Base-by-base conservation (phyloP, 64 coral and sea anemone species). In the Montipora sp. region DNA sequence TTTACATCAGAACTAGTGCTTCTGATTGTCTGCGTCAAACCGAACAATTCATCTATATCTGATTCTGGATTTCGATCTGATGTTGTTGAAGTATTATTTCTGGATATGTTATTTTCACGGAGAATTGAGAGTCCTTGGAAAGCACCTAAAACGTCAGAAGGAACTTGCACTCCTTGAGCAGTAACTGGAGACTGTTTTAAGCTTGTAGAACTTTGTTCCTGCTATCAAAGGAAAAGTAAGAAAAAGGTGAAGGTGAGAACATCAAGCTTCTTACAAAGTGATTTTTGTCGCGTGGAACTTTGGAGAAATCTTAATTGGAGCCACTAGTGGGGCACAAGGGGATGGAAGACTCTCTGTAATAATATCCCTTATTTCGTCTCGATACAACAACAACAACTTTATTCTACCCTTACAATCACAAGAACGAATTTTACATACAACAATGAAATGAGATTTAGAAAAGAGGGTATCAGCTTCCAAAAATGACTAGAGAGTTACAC, bases 11-110 rank as follows among this genome's bases (percentile, higher is more conserved):
- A 18, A 22, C 44, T 47, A 12, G 65, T 10, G 70, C 18, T 1
- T 72, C 22, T 8, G 49, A 0, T 47, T 71, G 48, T 27, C 27
- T 20, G 8, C 10, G 61, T 85, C 18, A 85, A 7, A 50, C 43
- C 45, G 12, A 85, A 85, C 4, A 85, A 70, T 20, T 85, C 82
- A 71, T 85, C 65, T 10, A 85, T 71, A 10, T 85, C 65, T 71
- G 82, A 71, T 16, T 51, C 71, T 0, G 82, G 22, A 71, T 63
- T 50, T 11, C 50, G 43, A 13, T 5, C 16, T 11, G 19, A 12
- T 83, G 66, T 43, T 47, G 7, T 45, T 51, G 65, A 50, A 22
- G 6, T 6, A 5, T 85, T 21, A 71, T 23, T 83, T 67, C 47
- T 36, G 47, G 14, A 16, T 7, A 44, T 8, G 43, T 23, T 18